These are phyloP conservation scores for Corvus cornix DNA, from an alignment of 2,113 vertebrate species.

Conservation along the genomic window DNA sequence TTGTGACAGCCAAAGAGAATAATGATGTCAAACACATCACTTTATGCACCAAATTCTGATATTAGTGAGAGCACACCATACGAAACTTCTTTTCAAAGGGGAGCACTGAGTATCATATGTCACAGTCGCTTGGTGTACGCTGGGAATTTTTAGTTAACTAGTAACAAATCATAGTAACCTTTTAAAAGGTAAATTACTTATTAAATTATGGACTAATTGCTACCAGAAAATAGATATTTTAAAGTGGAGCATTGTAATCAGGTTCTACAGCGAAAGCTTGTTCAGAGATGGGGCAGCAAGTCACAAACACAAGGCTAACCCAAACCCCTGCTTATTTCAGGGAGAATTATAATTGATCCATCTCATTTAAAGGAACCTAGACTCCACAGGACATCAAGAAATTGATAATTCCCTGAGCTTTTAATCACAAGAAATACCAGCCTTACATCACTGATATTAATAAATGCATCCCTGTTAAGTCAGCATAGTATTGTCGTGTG, in stretches of 20 bases:
- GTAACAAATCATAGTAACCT: conserved; percentile 31
- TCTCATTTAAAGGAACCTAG: not conserved
- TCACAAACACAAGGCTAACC: not conserved
- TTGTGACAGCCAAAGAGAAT: not conserved
- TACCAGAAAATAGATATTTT: not conserved
- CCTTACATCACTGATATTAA: conserved; percentile 7
- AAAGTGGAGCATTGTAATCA: not conserved
- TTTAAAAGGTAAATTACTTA: conserved; percentile 44
- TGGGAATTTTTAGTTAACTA: conserved; percentile 43
- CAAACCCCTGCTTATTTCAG: not conserved
- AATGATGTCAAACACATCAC: not conserved
- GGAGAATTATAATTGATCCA: not conserved
- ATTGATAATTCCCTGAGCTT: not conserved
- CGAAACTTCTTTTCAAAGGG: not conserved
- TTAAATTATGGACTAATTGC: conserved; percentile 25
- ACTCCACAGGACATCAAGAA: not conserved
- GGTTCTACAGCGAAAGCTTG: not conserved
- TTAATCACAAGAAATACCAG: not conserved
- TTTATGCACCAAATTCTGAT: not conserved
- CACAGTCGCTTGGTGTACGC: not conserved
- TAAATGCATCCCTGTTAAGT: conserved; percentile 29
- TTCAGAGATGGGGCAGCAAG: not conserved
- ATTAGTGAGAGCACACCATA: not conserved
- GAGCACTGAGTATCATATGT: not conserved
- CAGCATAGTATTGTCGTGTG: not conserved